Base-by-base conservation (phyloP, 2,888 invertebrate species). In the Eucera pruinosa region DNA sequence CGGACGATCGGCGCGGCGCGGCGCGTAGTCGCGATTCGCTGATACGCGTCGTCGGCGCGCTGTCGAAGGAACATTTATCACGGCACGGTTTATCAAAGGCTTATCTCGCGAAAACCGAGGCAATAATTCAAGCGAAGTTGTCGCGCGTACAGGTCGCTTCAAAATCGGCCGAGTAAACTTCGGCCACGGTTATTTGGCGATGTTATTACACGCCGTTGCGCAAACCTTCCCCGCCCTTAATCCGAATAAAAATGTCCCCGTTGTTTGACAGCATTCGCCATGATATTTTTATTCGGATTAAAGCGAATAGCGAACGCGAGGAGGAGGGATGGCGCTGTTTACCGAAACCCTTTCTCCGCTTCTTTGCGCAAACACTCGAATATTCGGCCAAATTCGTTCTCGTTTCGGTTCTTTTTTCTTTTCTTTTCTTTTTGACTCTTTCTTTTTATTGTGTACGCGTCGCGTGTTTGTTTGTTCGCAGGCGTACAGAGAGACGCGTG, bases 271-370 rank as follows among this genome's bases (percentile, higher is more conserved):
- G 57, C 65, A 13, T 45, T 47, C 52, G 65, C 52, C 65, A 45
- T 73, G 65, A 73, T 65, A 75, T 75, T 75, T 73, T 73, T 58
- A 73, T 75, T 75, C 74, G 74, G 74, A 64, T 75, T 73, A 65
- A 73, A 58, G 43, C 50, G 33, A 50, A 72, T 72, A 50, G 73
- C 18, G n/a, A 6, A 18, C 9, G 9, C 52, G 15, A 36, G 5
- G 2, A 25, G 23, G 18, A 20, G 41, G 33, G 13, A 13, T 13
- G 39, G 1, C 5, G 7, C 13, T 55, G 41, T 71, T 73, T 73
- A 23, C 65, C 20, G 27, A n/a, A 27, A 54, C 13, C 13, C 7
- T 69, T 43, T 64, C 25, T 60, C 9, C 18, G 4, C 9, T 55
- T 18, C 25, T n/a, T 47, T 47, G 18, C 7, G 15, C 30, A 36